Percentiles rank a stretch among this genome's conserved stretches.
Evolutionary conservation across 2,888 invertebrate genomes (phyloP).

Genomic region (Clivina fossor): DNA sequence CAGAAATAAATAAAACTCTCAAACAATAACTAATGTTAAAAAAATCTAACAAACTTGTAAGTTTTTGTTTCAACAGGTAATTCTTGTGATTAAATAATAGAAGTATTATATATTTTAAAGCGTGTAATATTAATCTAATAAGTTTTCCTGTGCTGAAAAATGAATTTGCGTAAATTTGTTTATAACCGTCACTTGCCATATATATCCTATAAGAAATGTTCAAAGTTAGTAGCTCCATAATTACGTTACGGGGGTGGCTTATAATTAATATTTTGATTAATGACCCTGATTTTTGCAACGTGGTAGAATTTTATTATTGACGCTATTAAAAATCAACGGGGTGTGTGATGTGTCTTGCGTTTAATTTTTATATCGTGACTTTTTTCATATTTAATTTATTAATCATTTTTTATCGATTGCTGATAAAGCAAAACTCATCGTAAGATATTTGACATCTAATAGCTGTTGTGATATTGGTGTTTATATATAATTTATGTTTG

Average conservation of each 20-base stretch:
- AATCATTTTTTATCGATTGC: slow-evolving; percentile 22
- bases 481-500: too few species aligned
- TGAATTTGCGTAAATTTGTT: slow-evolving; percentile 28
- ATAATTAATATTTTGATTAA: slow-evolving; percentile 33
- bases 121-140: too few species aligned
- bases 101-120: too few species aligned
- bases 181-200: slow-evolving; percentile 20
- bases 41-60: too few species aligned
- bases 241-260: slow-evolving; percentile 26
- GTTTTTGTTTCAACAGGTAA: too few species aligned
- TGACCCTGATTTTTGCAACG: slow-evolving; percentile 20
- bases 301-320: slow-evolving; percentile 27
- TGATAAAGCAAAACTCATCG: too few species aligned
- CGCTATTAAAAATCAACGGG: slow-evolving; percentile 24
- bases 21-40: too few species aligned
- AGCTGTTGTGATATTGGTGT: too few species aligned
- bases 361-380: slow-evolving; percentile 28
- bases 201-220: slow-evolving; percentile 38
- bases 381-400: slow-evolving; percentile 32
- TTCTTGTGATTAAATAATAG: too few species aligned
- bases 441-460: too few species aligned
- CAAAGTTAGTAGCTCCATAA: slow-evolving; percentile 41
- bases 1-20: too few species aligned
- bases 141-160: slow-evolving; percentile 21
- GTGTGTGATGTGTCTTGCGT: slow-evolving; percentile 25